Base-by-base conservation (phyloP, 2,113 vertebrate species). In the Otus sunia region DNA sequence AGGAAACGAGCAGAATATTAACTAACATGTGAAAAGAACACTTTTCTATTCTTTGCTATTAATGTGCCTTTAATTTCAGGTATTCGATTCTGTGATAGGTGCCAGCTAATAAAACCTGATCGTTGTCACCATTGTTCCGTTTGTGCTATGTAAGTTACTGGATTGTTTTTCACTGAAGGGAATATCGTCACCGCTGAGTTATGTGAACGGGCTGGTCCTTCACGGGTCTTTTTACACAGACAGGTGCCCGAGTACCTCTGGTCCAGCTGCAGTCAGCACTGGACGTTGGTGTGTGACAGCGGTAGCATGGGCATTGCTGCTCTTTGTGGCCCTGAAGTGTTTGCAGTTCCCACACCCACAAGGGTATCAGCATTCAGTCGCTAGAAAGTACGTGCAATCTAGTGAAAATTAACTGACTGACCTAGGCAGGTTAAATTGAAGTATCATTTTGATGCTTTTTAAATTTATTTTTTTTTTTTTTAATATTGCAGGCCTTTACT, bases 91-190 rank as follows among this genome's bases (percentile, higher is more conserved):
- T 99, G 99, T 96, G 99, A 99, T 88, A 98, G 98, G 91, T 99
- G 99, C 98, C 99, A 99, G 97, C 98, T 99, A 29, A 98, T 99
- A 97, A 99, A 99, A 97, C 99, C 99, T 23, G 99, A 99, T 88
- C 99, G 99, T 66, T 99, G 99, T 96, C 99, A 99, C 97, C 99
- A 99, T 69, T 99, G 99, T 85, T 99, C 99, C 3, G 98, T 99
- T 52, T 99, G 99, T 98, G 99, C 99, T 95, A 98, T 98, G 99
- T 99, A 98, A 99, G 99, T 99, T 56, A n/a, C 69, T 34, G 79
- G 73, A 1, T 6, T 81, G 63, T 74, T 93, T 68, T 29, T 59
- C 72, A 11, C 39, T 21, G 71, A 25, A 4, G 30, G 29, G 56
- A 91, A 21, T 27, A 34, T 43, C 23, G 43, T 80, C 63, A 56